Conservation (phyloP, 2,888 invertebrate genomes). For the Lagria hirta region DNA sequence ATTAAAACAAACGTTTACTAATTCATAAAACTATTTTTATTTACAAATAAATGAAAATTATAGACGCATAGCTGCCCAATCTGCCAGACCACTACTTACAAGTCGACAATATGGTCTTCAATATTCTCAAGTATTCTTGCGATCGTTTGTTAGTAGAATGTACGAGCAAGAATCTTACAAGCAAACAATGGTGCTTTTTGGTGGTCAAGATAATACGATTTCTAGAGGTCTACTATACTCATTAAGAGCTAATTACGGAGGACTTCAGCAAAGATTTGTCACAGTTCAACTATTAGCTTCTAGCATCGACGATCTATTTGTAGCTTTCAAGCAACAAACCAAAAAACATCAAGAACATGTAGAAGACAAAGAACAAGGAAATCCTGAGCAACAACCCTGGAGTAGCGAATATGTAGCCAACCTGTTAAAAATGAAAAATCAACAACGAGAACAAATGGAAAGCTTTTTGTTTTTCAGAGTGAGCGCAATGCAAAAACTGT, state of each 20-base stretch:
- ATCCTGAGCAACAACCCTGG: slow-evolving; percentile 41
- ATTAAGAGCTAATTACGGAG: slow-evolving; percentile 46
- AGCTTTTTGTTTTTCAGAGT: slow-evolving; percentile 56
- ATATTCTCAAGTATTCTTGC: slow-evolving; percentile 56
- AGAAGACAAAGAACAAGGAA: slow-evolving; percentile 31
- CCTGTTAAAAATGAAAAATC: slow-evolving; percentile 59
- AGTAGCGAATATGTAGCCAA: slow-evolving; percentile 61
- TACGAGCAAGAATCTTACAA: slow-evolving; percentile 55
- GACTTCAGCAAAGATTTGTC: slow-evolving; percentile 43
- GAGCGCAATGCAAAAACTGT: slow-evolving; percentile 55
- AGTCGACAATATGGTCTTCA: slow-evolving; percentile 53
- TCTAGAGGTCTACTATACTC: slow-evolving; percentile 55
- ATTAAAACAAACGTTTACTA: slow-evolving; percentile 47
- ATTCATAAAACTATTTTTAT: slow-evolving; percentile 4
- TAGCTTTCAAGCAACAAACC: slow-evolving; percentile 44
- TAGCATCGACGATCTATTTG: slow-evolving; percentile 52
- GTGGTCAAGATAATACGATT: slow-evolving; percentile 59
- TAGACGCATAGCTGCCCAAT: slow-evolving; percentile 51
- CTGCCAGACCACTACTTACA: slow-evolving; percentile 51
- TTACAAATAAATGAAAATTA: slow-evolving; percentile 29
- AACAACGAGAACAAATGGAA: slow-evolving; percentile 60
- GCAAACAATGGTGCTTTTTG: slow-evolving; percentile 54
- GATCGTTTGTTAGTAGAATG: slow-evolving; percentile 51
- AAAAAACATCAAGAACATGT: slow-evolving; percentile 37
- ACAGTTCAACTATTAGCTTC: slow-evolving; percentile 51